Percentiles rank a stretch among this genome's conserved stretches.
These are phyloP conservation scores for Drosophila albomicans DNA, from an alignment of 1,140 invertebrate genomes.

Conservation along the genomic window DNA sequence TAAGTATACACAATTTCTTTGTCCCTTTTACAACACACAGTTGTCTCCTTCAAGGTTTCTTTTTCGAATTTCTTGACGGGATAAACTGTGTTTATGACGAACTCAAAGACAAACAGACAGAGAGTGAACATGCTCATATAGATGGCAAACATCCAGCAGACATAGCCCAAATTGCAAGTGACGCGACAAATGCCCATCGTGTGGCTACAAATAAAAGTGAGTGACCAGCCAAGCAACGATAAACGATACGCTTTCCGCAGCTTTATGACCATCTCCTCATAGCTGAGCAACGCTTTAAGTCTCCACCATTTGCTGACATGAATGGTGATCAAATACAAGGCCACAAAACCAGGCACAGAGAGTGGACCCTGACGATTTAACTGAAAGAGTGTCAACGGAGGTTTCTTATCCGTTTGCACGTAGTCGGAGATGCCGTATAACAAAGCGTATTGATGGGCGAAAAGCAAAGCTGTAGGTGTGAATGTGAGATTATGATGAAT, in stretches of 20 bases:
- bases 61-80: background rate
- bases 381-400: background rate
- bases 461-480: background rate
- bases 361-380: background rate
- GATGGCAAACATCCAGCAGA: conserved; percentile 4
- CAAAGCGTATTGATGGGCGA: background rate
- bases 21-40: background rate
- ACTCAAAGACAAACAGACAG: conserved; percentile 7
- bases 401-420: background rate
- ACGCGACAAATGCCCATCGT: conserved; percentile 1
- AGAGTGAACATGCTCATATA: background rate
- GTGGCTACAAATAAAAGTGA: background rate
- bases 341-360: conserved; percentile 5
- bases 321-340: background rate
- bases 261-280: background rate
- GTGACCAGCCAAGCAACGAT: background rate
- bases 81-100: background rate
- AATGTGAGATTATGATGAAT: no score
- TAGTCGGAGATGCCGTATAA: conserved; percentile 1
- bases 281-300: background rate
- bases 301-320: background rate
- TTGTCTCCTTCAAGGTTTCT: background rate
- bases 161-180: conserved; percentile 1
- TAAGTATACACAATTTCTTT: background rate
- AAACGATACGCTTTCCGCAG: background rate